Percentiles rank a stretch among this genome's conserved stretches.
phyloP scores from a whole-genome alignment of 2,113 vertebrate genomes.

The Thalassoma bifasciatum region DNA sequence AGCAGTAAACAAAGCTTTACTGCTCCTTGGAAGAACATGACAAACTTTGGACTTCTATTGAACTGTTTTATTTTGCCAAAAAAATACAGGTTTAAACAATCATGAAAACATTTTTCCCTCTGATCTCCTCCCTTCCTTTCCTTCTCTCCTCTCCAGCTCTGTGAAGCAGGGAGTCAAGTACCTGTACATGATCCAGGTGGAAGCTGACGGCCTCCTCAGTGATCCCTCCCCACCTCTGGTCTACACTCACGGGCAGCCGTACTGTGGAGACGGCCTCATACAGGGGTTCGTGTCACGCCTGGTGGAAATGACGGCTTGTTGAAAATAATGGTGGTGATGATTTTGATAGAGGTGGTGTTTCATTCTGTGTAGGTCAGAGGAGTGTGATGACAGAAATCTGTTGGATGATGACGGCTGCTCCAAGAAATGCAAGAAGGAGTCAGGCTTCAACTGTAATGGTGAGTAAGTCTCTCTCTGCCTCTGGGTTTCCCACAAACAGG shows the following conservation, averaged over 20 bases:
- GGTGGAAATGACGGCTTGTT: not conserved
- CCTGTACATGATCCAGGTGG: constrained; percentile 88
- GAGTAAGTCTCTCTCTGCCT: constrained; percentile 69
- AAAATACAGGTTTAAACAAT: constrained; percentile 5
- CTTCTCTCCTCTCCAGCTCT: constrained; percentile 80
- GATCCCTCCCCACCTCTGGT: constrained; percentile 86
- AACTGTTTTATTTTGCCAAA: constrained; percentile 18
- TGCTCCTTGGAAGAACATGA: constrained; percentile 15
- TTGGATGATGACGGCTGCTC: constrained; percentile 94
- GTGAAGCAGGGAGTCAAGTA: constrained; percentile 86
- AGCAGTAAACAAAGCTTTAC: constrained; percentile 5
- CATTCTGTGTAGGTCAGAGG: constrained; percentile 84
- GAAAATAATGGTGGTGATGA: not conserved
- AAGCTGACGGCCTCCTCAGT: constrained; percentile 83
- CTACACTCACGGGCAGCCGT: constrained; percentile 87
- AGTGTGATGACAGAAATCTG: constrained; percentile 93
- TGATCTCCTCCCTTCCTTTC: not conserved
- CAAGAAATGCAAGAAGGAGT: constrained; percentile 88
- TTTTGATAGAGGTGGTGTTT: not conserved
- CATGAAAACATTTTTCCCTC: not conserved
- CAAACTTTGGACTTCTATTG: not conserved
- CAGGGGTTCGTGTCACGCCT: constrained; percentile 82
- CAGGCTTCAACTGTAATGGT: constrained; percentile 91
- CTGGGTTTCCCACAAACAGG: not conserved
- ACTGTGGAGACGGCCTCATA: constrained; percentile 91